These are phyloP conservation scores for Nesidiocoris tenuis DNA, from an alignment of 2,888 invertebrate genomes.

Conservation along the genomic window DNA sequence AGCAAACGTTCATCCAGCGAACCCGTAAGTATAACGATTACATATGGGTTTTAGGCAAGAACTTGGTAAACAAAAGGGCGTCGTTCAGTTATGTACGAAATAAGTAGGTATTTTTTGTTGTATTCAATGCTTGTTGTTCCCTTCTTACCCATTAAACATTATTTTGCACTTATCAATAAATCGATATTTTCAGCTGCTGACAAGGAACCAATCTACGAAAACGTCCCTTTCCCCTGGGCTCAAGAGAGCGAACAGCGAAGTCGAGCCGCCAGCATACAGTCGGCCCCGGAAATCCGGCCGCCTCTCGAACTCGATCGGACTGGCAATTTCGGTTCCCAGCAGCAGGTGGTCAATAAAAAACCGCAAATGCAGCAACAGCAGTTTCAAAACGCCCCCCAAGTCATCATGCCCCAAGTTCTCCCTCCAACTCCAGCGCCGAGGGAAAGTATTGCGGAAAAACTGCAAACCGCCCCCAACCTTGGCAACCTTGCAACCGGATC, in stretches of 20 bases:
- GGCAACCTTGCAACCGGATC: background rate
- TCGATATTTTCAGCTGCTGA: conserved; percentile 40
- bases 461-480: background rate
- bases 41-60: too few relatives aligned
- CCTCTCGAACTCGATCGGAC: conserved; percentile 19
- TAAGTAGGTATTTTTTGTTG: too few relatives aligned
- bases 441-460: conserved; percentile 20
- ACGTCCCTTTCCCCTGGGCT: conserved; percentile 72
- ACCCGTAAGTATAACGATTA: conserved; percentile 47
- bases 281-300: conserved; percentile 63
- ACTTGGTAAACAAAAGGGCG: too few relatives aligned
- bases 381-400: conserved; percentile 7
- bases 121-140: too few relatives aligned
- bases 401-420: background rate
- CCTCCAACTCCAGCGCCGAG: conserved; percentile 27
- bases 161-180: too few relatives aligned
- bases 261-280: conserved; percentile 69
- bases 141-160: too few relatives aligned
- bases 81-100: too few relatives aligned
- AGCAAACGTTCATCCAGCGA: conserved; percentile 40
- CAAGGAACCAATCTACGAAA: conserved; percentile 77
- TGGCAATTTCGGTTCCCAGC: conserved; percentile 3
- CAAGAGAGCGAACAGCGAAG: conserved; percentile 52
- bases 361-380: conserved; percentile 1
- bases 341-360: conserved; percentile 10